Percentiles rank a stretch among this genome's conserved stretches.
Evolutionary conservation across 2,797 vertebrate species (phyloP).

Genomic region (Paratrypauchen microcephalus): DNA sequence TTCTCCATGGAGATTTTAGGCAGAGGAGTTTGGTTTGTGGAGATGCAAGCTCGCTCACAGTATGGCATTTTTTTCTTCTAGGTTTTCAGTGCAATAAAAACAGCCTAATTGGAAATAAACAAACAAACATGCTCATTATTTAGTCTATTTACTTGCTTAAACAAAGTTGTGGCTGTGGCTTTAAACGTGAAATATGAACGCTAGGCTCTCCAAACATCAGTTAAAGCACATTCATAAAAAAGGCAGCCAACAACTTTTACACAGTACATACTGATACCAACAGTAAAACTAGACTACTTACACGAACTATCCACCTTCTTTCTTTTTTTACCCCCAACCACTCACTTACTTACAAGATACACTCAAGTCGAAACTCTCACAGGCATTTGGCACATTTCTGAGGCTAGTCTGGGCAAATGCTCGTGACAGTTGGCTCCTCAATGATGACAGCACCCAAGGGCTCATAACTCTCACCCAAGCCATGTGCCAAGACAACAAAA

Average conservation of each 20-base stretch:
- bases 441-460: conserved; percentile 56
- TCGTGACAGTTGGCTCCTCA: conserved; percentile 39
- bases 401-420: conserved; percentile 8
- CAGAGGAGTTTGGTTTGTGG: no score
- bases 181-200: background rate
- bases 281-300: conserved; percentile 7
- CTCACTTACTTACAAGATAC: conserved; percentile 30
- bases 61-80: no score
- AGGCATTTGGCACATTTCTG: conserved; percentile 5
- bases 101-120: no score
- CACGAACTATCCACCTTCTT: conserved; percentile 8
- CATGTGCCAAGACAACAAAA: conserved; percentile 62
- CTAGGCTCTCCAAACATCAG: background rate
- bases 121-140: no score
- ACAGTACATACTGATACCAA: conserved; percentile 16
- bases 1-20: no score
- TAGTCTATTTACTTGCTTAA: no score
- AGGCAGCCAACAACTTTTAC: background rate
- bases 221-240: background rate
- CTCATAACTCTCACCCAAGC: conserved; percentile 55
- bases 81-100: no score
- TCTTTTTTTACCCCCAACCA: conserved; percentile 24
- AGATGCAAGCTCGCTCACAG: no score
- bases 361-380: conserved; percentile 35
- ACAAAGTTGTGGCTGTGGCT: no score